These are phyloP conservation scores for Microtus pennsylvanicus DNA, from an alignment of 2,113 vertebrate genomes.

Conservation along the genomic window DNA sequence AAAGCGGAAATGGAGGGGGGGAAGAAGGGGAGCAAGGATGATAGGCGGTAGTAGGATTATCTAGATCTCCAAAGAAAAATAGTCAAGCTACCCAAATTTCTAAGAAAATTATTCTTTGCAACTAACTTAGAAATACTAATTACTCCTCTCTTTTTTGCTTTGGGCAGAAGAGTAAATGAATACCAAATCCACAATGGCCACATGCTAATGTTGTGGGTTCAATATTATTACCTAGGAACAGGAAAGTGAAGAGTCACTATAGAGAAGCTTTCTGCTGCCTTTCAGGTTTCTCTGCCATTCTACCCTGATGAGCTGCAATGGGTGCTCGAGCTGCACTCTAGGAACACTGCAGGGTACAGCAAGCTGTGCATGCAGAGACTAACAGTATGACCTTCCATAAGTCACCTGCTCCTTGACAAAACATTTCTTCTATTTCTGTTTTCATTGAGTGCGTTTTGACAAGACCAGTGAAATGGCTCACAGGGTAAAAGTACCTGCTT, in stretches of 20 bases:
- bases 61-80: background rate
- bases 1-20: background rate
- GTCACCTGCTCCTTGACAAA: conserved; percentile 8
- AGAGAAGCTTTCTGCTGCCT: background rate
- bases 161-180: conserved; percentile 45
- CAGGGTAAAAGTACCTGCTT: background rate
- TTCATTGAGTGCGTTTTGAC: background rate
- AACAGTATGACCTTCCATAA: background rate
- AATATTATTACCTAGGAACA: conserved; percentile 29
- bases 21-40: background rate
- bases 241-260: background rate
- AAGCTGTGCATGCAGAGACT: background rate
- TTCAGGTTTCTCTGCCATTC: background rate
- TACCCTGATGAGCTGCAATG: background rate
- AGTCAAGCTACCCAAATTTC: background rate
- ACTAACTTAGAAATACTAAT: conserved; percentile 7
- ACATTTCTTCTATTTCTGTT: background rate
- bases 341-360: background rate
- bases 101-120: conserved; percentile 41
- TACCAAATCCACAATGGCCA: background rate
- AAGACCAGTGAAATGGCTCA: background rate
- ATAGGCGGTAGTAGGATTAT: background rate
- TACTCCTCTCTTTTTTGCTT: conserved; percentile 20
- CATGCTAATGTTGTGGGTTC: background rate
- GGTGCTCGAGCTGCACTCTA: background rate